Evolutionary conservation across 2,888 invertebrate species (phyloP).

Genomic region (Pedicia rivosa): DNA sequence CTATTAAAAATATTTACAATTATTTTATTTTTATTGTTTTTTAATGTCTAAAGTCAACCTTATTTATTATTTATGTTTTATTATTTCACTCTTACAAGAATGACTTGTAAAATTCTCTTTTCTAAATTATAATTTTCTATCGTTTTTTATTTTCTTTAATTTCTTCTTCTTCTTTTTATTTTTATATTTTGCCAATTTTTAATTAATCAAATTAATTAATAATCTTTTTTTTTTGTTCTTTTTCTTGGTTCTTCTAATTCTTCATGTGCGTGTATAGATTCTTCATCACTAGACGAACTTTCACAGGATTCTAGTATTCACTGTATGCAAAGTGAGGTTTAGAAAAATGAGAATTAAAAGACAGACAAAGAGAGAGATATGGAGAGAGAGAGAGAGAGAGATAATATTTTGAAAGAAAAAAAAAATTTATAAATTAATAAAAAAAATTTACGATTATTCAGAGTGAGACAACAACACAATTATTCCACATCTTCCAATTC

Average conservation of each 20-base stretch:
- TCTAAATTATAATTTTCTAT: background rate
- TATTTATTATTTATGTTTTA: too few species aligned
- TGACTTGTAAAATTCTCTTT: too few species aligned
- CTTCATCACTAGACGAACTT: slow-evolving; percentile 70
- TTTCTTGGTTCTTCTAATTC: slow-evolving; percentile 18
- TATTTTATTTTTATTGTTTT: background rate
- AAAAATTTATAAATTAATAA: too few species aligned
- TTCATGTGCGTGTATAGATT: too few species aligned
- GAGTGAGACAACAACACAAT: too few species aligned
- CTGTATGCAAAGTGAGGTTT: slow-evolving; percentile 71
- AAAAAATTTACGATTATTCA: too few species aligned
- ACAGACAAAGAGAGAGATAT: too few species aligned
- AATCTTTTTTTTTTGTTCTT: background rate
- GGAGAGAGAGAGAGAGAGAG: too few species aligned
- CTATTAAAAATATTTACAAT: background rate
- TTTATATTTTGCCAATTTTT: background rate
- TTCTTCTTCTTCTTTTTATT: background rate
- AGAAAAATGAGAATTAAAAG: too few species aligned
- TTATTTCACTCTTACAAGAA: too few species aligned
- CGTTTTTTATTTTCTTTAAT: background rate
- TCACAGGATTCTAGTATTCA: slow-evolving; percentile 75
- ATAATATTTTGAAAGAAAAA: too few species aligned
- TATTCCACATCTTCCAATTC: too few species aligned
- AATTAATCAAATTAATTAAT: background rate
- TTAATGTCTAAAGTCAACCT: background rate